These are phyloP conservation scores for Alsophila aescularia DNA, from an alignment of 2,888 invertebrate species.

Conservation along the genomic window DNA sequence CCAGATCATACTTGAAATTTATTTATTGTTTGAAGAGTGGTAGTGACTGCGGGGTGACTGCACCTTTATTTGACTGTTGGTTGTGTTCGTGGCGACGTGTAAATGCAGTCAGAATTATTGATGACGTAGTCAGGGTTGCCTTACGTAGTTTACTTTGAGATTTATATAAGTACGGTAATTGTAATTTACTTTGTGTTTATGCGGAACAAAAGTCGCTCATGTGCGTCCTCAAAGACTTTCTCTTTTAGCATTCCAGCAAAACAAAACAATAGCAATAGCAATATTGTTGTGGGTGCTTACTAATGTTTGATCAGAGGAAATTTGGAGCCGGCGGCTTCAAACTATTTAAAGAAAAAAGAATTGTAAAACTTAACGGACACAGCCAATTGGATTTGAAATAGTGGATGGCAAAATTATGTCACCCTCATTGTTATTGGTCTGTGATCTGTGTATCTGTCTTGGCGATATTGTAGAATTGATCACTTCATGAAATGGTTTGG, in stretches of 20 bases:
- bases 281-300: conserved; percentile 8
- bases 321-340: background rate
- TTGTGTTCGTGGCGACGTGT: background rate
- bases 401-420: too few relatives aligned
- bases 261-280: conserved; percentile 23
- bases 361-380: too few relatives aligned
- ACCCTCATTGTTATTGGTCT: background rate
- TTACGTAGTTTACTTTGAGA: conserved; percentile 47
- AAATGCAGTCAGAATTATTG: conserved; percentile 24
- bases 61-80: too few relatives aligned
- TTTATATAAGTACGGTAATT: conserved; percentile 29
- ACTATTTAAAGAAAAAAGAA: too few relatives aligned
- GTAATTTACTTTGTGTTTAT: background rate
- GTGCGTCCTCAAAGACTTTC: conserved; percentile 3
- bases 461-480: too few relatives aligned
- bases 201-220: background rate
- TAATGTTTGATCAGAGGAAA: background rate
- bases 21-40: too few relatives aligned
- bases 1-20: too few relatives aligned
- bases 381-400: too few relatives aligned
- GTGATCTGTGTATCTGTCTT: too few relatives aligned
- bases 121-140: conserved; percentile 49
- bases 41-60: too few relatives aligned
- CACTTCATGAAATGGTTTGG: too few relatives aligned
- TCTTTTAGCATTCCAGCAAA: conserved; percentile 38